These are phyloP conservation scores for Sebastes nivosus DNA, from an alignment of 2,797 vertebrate genomes.

Conservation along the genomic window DNA sequence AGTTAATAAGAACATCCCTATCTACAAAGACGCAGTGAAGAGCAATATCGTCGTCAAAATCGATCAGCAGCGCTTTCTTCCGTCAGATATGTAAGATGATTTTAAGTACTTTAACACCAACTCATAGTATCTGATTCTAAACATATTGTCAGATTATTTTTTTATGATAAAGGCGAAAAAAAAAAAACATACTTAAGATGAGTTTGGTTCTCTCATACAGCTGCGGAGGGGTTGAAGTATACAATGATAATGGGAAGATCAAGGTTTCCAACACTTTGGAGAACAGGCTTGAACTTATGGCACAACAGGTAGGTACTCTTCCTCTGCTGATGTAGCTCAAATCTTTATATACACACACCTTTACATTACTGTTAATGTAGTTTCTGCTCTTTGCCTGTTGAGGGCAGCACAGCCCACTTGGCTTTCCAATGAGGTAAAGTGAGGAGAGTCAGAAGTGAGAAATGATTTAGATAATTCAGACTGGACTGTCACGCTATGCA, in stretches of 20 bases:
- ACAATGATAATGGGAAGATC: constrained; percentile 91
- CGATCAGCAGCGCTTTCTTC: constrained; percentile 88
- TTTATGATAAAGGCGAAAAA: not conserved
- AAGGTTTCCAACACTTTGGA: constrained; percentile 96
- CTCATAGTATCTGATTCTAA: not conserved
- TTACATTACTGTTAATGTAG: not conserved
- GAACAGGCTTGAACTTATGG: constrained; percentile 92
- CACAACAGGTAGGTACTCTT: constrained; percentile 88
- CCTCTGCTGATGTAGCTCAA: not conserved
- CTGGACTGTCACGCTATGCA: not conserved
- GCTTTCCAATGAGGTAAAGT: not conserved
- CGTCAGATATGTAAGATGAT: constrained; percentile 88
- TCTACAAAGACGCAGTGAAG: constrained; percentile 91
- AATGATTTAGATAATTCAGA: not conserved
- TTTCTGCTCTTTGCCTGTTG: constrained; percentile 33
- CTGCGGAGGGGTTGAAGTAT: constrained; percentile 93
- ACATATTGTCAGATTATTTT: not conserved
- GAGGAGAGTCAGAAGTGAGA: too few species aligned
- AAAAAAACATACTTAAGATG: not conserved
- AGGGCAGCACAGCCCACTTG: constrained; percentile 44
- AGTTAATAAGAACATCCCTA: constrained; percentile 87
- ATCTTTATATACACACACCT: not conserved
- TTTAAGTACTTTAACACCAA: not conserved
- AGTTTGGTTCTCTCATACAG: constrained; percentile 64
- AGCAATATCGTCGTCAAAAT: constrained; percentile 86